Evolutionary conservation across 1,140 invertebrate species (phyloP).

Genomic region (Atta cephalotes): DNA sequence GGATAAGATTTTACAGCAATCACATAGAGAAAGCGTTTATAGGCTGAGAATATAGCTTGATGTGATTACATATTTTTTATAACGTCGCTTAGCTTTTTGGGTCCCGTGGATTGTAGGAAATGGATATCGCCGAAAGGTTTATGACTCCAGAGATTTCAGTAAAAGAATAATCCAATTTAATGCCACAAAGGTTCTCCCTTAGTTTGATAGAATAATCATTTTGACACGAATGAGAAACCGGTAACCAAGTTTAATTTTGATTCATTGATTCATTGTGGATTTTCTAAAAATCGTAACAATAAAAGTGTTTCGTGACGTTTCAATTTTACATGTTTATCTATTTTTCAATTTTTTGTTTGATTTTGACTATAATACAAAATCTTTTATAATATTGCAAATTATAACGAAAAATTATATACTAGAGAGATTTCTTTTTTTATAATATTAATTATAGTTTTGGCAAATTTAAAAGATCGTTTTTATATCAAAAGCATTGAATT

Average conservation of each 20-base stretch:
- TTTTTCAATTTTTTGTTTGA: neutral
- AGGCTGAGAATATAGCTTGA: neutral
- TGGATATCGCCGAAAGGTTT: slow-evolving; percentile 17
- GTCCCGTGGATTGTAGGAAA: neutral
- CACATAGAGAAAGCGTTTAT: slow-evolving; percentile 20
- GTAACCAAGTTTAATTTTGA: slow-evolving; percentile 16
- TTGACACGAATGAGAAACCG: slow-evolving; percentile 15
- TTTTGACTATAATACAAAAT: neutral
- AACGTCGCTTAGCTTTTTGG: slow-evolving; percentile 11
- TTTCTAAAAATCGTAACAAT: slow-evolving; percentile 13
- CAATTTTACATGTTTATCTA: neutral
- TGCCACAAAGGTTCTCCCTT: slow-evolving; percentile 10
- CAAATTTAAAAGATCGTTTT: neutral
- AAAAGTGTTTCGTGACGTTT: neutral
- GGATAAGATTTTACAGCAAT: slow-evolving; percentile 4
- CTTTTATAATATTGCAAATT: neutral
- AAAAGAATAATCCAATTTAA: slow-evolving; percentile 53
- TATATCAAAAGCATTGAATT: neutral
- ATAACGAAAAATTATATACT: neutral
- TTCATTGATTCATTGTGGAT: slow-evolving; percentile 42
- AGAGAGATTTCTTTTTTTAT: neutral
- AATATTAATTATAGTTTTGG: neutral
- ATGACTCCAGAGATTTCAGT: slow-evolving; percentile 30
- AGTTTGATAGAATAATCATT: slow-evolving; percentile 41
- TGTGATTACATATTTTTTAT: slow-evolving; percentile 21